Evolutionary conservation across 2,888 invertebrate genomes (phyloP).

Genomic region (Trichopria drosophilae): DNA sequence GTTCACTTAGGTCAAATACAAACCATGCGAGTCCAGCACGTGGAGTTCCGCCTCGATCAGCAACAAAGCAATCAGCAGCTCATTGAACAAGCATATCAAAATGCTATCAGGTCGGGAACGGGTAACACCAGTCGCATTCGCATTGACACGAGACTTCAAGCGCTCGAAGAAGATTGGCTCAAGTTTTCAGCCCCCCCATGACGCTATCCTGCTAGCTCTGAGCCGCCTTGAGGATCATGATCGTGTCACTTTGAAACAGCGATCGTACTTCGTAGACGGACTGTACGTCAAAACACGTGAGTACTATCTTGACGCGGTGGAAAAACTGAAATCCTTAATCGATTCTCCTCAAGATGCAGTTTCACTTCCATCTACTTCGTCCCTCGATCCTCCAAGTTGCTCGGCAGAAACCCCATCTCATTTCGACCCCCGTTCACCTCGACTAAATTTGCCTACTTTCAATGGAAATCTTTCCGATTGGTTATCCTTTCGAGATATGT

Average conservation of each 20-base stretch:
- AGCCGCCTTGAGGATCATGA: background rate
- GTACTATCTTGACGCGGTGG: background rate
- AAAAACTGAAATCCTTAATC: background rate
- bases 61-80: too few relatives aligned
- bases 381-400: too few relatives aligned
- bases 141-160: background rate
- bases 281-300: background rate
- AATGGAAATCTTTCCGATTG: conserved; percentile 7
- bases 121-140: too few relatives aligned
- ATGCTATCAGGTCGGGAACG: too few relatives aligned
- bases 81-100: too few relatives aligned
- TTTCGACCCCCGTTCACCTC: background rate
- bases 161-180: background rate
- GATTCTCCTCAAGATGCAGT: background rate
- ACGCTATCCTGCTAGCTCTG: background rate
- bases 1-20: too few relatives aligned
- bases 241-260: background rate
- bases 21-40: too few relatives aligned
- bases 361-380: background rate
- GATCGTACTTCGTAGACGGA: background rate
- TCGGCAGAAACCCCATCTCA: background rate
- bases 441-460: conserved; percentile 6
- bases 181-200: background rate
- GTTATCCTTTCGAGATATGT: conserved; percentile 13
- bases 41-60: too few relatives aligned